These are phyloP conservation scores for Eristalis tenax DNA, from an alignment of 2,888 invertebrate species.

Conservation along the genomic window DNA sequence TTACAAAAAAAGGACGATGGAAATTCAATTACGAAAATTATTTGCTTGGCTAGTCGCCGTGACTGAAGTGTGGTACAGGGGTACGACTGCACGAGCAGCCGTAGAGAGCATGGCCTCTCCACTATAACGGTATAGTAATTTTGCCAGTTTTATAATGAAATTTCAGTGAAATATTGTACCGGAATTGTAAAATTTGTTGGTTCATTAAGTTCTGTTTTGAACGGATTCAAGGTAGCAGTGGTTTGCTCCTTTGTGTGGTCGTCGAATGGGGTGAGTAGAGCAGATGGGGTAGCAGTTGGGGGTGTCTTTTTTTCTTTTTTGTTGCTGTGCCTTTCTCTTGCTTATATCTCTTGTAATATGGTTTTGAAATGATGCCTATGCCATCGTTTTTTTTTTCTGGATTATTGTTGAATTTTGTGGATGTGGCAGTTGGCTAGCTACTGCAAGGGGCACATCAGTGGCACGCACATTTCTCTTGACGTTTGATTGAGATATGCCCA, in stretches of 20 bases:
- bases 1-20: slow-evolving; percentile 70
- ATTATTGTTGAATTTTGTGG: not conserved
- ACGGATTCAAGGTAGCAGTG: slow-evolving; percentile 34
- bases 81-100: not conserved
- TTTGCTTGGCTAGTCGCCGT: slow-evolving; percentile 74
- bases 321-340: not conserved
- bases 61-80: not conserved
- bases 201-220: slow-evolving; percentile 73
- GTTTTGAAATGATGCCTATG: slow-evolving; percentile 58
- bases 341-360: slow-evolving; percentile 43
- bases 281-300: not conserved
- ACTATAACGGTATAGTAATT: slow-evolving; percentile 71
- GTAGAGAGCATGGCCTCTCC: not conserved
- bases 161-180: slow-evolving; percentile 74
- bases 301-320: not conserved
- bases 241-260: slow-evolving; percentile 14
- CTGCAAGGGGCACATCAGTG: too few relatives aligned
- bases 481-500: not conserved
- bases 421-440: not conserved
- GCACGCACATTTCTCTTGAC: not conserved
- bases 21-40: slow-evolving; percentile 75
- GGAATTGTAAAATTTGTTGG: slow-evolving; percentile 74
- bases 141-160: slow-evolving; percentile 73
- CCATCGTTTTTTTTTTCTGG: slow-evolving; percentile 44
- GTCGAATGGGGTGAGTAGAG: slow-evolving; percentile 2